Conservation (phyloP, 2,888 invertebrate species). For the Acleris holmiana region DNA sequence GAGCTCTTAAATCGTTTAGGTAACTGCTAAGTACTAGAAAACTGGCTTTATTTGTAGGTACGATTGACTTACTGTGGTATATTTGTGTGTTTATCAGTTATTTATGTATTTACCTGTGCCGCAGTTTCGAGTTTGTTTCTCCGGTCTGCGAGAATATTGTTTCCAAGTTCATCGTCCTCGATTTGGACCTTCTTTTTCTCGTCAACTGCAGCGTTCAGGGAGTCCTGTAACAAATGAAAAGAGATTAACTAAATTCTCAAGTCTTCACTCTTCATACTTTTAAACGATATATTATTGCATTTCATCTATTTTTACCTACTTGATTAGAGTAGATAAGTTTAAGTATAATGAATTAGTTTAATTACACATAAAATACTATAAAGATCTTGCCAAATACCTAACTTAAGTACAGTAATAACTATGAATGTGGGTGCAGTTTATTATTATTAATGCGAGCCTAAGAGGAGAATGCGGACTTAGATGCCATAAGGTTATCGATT, state of each 20-base stretch:
- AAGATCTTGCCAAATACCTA: too few species aligned
- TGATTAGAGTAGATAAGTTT: too few species aligned
- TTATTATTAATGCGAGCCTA: too few species aligned
- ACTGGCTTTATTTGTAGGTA: not conserved
- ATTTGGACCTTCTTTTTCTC: conserved; percentile 75
- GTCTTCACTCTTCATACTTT: not conserved
- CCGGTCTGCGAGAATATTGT: conserved; percentile 77
- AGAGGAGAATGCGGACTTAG: too few species aligned
- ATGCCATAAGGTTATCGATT: too few species aligned
- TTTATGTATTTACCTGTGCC: conserved; percentile 72
- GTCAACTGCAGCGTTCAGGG: conserved; percentile 71
- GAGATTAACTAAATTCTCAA: conserved; percentile 2
- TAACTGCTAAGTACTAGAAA: not conserved
- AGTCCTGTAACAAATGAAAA: conserved; percentile 70
- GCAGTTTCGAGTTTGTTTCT: conserved; percentile 84
- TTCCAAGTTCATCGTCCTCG: conserved; percentile 70
- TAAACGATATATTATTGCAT: too few species aligned
- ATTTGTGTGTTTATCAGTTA: not conserved
- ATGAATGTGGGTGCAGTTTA: too few species aligned
- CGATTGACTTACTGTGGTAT: not conserved
- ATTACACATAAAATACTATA: too few species aligned
- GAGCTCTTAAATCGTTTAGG: not conserved
- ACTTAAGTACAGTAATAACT: too few species aligned
- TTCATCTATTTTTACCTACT: too few species aligned
- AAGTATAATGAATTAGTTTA: too few species aligned